These are phyloP conservation scores for Mus spicilegus DNA, from an alignment of 2,113 vertebrate genomes.

Conservation along the genomic window DNA sequence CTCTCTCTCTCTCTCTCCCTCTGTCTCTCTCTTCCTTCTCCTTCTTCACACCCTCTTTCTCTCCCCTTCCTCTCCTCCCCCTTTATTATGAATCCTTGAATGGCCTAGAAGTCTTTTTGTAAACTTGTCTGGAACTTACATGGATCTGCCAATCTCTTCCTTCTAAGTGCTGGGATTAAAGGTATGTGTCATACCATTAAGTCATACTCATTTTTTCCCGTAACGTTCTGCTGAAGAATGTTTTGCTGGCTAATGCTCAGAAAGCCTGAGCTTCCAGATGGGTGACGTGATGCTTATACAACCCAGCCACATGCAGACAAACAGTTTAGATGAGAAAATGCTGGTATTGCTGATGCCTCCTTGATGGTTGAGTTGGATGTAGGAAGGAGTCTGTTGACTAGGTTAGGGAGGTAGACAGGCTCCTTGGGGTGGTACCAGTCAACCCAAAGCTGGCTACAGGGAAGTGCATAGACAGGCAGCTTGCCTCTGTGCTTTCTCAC, in stretches of 20 bases:
- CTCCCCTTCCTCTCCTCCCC: accelerated
- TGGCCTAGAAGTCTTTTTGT: background rate
- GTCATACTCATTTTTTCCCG: background rate
- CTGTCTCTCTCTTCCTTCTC: background rate
- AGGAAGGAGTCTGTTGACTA: background rate
- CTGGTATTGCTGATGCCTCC: too few relatives aligned
- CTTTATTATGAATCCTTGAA: background rate
- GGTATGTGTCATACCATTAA: too few relatives aligned
- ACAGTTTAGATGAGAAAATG: background rate
- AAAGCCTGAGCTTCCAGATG: background rate
- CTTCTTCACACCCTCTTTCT: too few relatives aligned
- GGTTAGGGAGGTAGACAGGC: background rate
- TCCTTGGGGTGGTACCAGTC: background rate
- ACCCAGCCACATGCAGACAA: background rate
- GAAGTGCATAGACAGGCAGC: too few relatives aligned
- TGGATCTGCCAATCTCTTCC: background rate
- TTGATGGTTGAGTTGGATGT: background rate
- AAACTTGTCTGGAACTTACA: background rate
- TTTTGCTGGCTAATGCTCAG: background rate
- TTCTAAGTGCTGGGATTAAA: background rate
- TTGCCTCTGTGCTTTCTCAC: too few relatives aligned
- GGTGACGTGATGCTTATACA: background rate
- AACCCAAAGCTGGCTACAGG: background rate
- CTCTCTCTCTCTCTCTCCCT: background rate
- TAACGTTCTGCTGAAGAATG: background rate